Evolutionary conservation across 1,140 invertebrate genomes (phyloP), one percentile per base, ranked within the genome.

Genomic region (Stegodyphus mimosarum): DNA sequence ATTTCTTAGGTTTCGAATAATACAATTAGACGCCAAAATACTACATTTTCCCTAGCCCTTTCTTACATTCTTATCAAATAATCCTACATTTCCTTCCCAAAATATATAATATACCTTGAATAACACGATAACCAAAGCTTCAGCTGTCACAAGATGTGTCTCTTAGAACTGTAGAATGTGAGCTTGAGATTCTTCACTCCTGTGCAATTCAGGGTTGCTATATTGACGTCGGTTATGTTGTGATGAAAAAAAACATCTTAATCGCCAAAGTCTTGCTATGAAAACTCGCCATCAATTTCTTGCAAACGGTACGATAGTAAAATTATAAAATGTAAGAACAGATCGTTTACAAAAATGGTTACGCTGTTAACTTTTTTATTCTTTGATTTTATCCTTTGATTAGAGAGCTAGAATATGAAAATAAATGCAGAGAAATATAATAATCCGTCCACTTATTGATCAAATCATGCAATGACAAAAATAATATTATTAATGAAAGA

Each of bases 181-280:
- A 17, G 11, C 7, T 2, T 17, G 53, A 75, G 74, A 76, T 76
- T 76, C 55, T 76, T 64, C 74, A 64, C 33, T 52, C 53, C 74
- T 48, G 55, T 48, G 74, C 60, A 64, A 17, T 76, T 15, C n/a
- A 13, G 60, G 74, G 74, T 76, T 76, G 48, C 60, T 64, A 50
- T 66, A 49, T 64, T 76, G 17, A 48, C 50, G 17, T n/a, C 64
- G 33, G 64, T 60, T 76, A 60, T 76, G 33, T 64, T 76, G 53
- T 15, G 1, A 67, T 15, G 6, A 67, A 67, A 76, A 55, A 76
- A 49, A 60, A n/a, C 74, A 51, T 60, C 60, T 50, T 64, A 33
- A 49, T 18, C 74, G 74, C 74, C 74, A 76, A 74, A 15, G 55
- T 33, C 33, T 1, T 33, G 33, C 1, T 33, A 33, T 33, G 33